phyloP scores from a whole-genome alignment of 2,888 invertebrate genomes.

The Protonemura montana region DNA sequence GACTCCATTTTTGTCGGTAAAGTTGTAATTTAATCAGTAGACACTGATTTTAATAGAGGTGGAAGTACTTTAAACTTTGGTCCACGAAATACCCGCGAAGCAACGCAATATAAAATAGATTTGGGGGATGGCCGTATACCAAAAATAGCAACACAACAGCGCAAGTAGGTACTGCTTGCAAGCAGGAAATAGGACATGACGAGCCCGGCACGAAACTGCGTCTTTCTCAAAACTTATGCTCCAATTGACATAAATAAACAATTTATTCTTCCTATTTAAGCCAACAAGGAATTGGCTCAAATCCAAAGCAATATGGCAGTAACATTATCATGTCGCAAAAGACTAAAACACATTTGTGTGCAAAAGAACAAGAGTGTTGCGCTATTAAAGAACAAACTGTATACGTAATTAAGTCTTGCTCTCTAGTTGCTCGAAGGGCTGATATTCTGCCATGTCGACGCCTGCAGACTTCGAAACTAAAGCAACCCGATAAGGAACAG shows the following conservation, averaged over 20 bases:
- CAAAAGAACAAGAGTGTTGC: conserved; percentile 18
- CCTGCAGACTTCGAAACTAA: not conserved
- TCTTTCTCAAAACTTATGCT: conserved; percentile 23
- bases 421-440: not conserved
- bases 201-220: not conserved
- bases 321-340: not conserved
- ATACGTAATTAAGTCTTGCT: not conserved
- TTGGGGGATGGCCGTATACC: not conserved
- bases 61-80: no score
- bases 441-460: not conserved
- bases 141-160: not conserved
- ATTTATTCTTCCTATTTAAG: conserved; percentile 15
- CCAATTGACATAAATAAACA: conserved; percentile 33
- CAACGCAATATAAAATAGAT: not conserved
- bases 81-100: no score
- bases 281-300: conserved; percentile 15
- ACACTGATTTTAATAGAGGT: no score
- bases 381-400: conserved; percentile 28
- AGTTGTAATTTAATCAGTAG: no score
- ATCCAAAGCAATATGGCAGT: not conserved
- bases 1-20: no score
- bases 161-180: not conserved
- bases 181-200: not conserved
- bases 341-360: not conserved
- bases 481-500: not conserved